phyloP scores from a whole-genome alignment of 2,888 invertebrate species.

The Anorthoa munda region DNA sequence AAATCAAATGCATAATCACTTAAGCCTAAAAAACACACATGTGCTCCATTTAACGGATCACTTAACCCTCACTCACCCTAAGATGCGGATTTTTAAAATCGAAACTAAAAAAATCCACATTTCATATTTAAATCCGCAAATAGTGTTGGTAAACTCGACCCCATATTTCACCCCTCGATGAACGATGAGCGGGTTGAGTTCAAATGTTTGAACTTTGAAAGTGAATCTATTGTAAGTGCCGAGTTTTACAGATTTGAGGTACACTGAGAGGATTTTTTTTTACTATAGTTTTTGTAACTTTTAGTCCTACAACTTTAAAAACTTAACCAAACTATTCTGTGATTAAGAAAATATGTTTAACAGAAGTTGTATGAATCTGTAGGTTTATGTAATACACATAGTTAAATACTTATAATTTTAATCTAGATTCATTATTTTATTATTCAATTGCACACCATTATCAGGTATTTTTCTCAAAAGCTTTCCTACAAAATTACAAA shows the following conservation, averaged over 20 bases:
- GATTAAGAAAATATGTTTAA: too few species aligned
- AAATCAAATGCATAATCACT: conserved; percentile 62
- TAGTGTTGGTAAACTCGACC: conserved; percentile 72
- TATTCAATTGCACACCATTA: too few species aligned
- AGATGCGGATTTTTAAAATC: conserved; percentile 76
- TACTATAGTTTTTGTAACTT: not conserved
- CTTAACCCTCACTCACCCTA: conserved; percentile 73
- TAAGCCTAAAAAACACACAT: conserved; percentile 70
- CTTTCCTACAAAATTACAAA: too few species aligned
- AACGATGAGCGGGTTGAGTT: conserved; percentile 70
- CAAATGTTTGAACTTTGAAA: conserved; percentile 82
- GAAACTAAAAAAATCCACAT: conserved; percentile 64
- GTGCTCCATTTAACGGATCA: conserved; percentile 76
- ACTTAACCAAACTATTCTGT: too few species aligned
- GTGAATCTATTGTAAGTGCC: conserved; percentile 75
- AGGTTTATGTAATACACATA: too few species aligned
- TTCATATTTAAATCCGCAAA: conserved; percentile 84
- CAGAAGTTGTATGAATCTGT: too few species aligned
- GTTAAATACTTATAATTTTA: too few species aligned
- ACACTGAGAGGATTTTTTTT: conserved; percentile 58
- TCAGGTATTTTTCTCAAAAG: too few species aligned
- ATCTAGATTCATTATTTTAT: too few species aligned
- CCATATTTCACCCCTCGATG: conserved; percentile 87
- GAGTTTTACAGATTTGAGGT: conserved; percentile 62
- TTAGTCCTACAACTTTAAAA: too few species aligned